These are phyloP conservation scores for Anoura caudifer DNA, from an alignment of 2,113 vertebrate genomes.

Conservation along the genomic window DNA sequence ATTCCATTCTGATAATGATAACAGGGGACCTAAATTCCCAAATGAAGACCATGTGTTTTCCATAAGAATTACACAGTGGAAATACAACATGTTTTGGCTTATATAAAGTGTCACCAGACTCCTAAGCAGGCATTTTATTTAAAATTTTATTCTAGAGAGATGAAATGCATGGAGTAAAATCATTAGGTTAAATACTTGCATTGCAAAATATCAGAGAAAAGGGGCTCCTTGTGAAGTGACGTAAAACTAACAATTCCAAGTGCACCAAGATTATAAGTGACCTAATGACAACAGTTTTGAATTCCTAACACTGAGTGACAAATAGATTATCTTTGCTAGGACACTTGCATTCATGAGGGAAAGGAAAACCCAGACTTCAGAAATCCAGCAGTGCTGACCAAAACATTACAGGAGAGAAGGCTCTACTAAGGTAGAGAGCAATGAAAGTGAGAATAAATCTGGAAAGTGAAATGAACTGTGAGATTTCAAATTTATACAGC, in stretches of 20 bases:
- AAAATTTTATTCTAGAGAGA: not conserved
- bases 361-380: not conserved
- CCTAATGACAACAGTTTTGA: not conserved
- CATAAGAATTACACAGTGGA: not conserved
- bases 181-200: constrained; percentile 34
- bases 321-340: not conserved
- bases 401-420: not conserved
- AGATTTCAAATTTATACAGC: not conserved
- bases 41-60: not conserved
- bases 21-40: not conserved
- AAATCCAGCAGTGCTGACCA: not conserved
- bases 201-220: constrained; percentile 57
- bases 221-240: constrained; percentile 35
- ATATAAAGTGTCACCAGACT: not conserved
- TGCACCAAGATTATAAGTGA: not conserved
- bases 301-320: not conserved
- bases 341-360: not conserved
- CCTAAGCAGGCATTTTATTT: constrained; percentile 22
- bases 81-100: not conserved
- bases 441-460: not conserved
- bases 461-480: not conserved
- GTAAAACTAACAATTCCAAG: constrained; percentile 54
- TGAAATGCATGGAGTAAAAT: not conserved
- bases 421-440: not conserved
- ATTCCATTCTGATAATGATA: not conserved